Percentiles rank a stretch among this genome's conserved stretches.
phyloP scores from a whole-genome alignment of 1,140 invertebrate genomes.

The Whitmania pigra region DNA sequence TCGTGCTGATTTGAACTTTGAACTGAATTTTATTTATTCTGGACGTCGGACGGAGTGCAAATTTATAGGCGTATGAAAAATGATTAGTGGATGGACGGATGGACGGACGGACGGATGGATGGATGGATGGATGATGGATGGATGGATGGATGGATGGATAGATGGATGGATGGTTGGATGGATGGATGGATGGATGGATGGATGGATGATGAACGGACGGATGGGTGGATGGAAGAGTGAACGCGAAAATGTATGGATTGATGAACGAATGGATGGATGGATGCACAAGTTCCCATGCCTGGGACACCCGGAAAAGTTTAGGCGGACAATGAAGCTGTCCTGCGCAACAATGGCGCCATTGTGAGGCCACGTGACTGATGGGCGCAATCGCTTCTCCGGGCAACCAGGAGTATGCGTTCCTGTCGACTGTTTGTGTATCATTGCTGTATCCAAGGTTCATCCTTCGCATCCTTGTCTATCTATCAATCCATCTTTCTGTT shows the following conservation, averaged over 20 bases:
- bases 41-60: too few species aligned
- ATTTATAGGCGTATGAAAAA: background rate
- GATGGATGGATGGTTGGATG: background rate
- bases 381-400: too few species aligned
- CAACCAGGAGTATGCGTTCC: too few species aligned
- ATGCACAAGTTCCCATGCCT: conserved; percentile 76
- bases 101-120: background rate
- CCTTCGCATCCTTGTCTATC: background rate
- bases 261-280: conserved; percentile 79
- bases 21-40: too few species aligned
- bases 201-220: background rate
- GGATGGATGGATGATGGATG: background rate
- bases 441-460: too few species aligned
- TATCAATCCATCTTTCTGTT: background rate
- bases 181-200: background rate
- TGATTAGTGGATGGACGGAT: background rate
- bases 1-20: too few species aligned
- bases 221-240: background rate
- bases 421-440: too few species aligned
- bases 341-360: conserved; percentile 3
- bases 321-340: background rate
- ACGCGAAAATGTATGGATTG: background rate
- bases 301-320: conserved; percentile 32
- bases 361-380: background rate
- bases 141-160: background rate